Conservation (phyloP, 2,888 invertebrate species). For the Clusia tigrina region DNA sequence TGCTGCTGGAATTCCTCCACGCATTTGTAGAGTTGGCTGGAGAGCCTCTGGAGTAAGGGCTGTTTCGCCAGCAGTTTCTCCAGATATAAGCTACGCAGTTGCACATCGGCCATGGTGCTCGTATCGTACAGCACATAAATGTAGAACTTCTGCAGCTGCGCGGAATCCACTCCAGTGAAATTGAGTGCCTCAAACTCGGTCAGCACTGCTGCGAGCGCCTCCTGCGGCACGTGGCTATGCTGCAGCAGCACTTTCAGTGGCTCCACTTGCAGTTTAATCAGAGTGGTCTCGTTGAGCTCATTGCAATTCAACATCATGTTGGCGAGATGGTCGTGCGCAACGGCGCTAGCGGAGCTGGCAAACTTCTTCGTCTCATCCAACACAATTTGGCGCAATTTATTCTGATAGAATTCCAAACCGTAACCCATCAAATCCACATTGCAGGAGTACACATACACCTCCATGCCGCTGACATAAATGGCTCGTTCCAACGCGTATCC, state of each 20-base stretch:
- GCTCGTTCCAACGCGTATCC: constrained; percentile 55
- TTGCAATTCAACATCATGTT: constrained; percentile 52
- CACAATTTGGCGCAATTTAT: constrained; percentile 58
- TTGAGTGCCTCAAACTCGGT: constrained; percentile 43
- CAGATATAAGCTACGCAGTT: constrained; percentile 56
- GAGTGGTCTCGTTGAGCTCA: constrained; percentile 46
- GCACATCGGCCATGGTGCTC: constrained; percentile 59
- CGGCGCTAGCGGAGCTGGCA: background rate
- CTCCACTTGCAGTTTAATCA: constrained; percentile 57
- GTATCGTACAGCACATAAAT: constrained; percentile 65
- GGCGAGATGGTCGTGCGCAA: constrained; percentile 41
- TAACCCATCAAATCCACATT: constrained; percentile 60
- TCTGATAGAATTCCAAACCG: constrained; percentile 60
- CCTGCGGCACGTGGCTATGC: constrained; percentile 24
- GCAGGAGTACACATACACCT: constrained; percentile 62
- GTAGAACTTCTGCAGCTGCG: constrained; percentile 46
- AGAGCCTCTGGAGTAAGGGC: constrained; percentile 35
- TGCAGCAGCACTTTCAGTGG: constrained; percentile 49
- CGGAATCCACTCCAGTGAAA: constrained; percentile 35
- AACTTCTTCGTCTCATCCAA: constrained; percentile 42
- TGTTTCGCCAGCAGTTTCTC: constrained; percentile 37
- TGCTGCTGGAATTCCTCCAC: constrained; percentile 26
- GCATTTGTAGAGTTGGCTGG: constrained; percentile 34
- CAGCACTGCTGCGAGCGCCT: constrained; percentile 37
- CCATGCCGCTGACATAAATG: constrained; percentile 60